Evolutionary conservation across 92 coral and sea anemone genomes (phyloP), one percentile per base, ranked within the genome.

Genomic region (Palythoa caribaeorum): DNA sequence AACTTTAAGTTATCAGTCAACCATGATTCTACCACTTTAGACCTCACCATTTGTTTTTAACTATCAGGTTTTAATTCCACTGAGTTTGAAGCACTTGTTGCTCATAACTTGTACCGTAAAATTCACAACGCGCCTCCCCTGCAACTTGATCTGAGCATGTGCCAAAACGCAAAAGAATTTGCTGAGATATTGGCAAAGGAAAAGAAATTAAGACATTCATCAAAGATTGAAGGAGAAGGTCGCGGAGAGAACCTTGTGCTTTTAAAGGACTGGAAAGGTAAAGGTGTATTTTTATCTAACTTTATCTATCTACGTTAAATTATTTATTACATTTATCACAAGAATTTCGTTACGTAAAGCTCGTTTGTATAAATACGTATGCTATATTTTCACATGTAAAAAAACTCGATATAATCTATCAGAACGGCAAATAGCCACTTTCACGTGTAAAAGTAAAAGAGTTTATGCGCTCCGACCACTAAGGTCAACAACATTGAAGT

Each of bases 111-210:
- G 1, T 78, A 57, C 4, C 52, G 84, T 4, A 20, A 14, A 62
- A 78, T 57, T 9, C 84, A 78, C 70, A 9, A 55, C 15, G 84
- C 84, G 1, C 37, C 48, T 9, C 54, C 84, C 9, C 71, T 78
- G n/a, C 70, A 57, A 57, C 84, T 78, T 17, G 84, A 78, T 62
- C 36, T 36, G 51, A 1, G 57, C 9, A 78, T 78, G 84, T 78
- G 84, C 35, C 84, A 9, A 62, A 51, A 78, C 12, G 84, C 84
- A 4, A 12, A 37, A 17, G 52, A 38, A 13, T 78, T 53, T 60
- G 84, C 84, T 60, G 11, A 55, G 71, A 59, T 28, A 55, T 40
- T 55, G 37, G 53, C 70, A 15, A 6, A 36, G 17, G 83, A 35
- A 59, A 57, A 57, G 37, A 10, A n/a, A 14, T 12, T 78, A 35